Conservation (phyloP, 2,888 invertebrate species). For the Nephrotoma appendiculata region DNA sequence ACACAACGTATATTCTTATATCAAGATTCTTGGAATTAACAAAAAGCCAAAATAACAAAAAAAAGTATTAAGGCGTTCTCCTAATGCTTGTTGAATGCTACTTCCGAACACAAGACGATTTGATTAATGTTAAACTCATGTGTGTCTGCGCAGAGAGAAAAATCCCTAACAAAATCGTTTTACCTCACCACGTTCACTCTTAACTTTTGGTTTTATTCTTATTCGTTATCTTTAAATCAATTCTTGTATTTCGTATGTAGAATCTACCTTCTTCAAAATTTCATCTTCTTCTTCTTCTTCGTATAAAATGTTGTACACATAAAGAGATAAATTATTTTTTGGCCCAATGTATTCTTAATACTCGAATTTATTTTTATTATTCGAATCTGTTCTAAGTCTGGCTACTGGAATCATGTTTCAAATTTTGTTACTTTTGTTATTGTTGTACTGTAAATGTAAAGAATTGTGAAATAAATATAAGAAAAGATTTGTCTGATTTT, state of each 20-base stretch:
- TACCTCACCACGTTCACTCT: neutral
- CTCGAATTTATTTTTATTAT: neutral
- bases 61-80: neutral
- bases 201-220: neutral
- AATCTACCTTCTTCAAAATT: neutral
- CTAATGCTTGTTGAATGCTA: neutral
- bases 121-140: neutral
- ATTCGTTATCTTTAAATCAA: neutral
- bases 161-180: neutral
- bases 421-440: neutral
- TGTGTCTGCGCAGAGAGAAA: neutral
- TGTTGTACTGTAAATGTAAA: neutral
- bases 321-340: neutral
- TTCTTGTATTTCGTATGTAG: neutral
- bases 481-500: neutral
- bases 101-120: neutral
- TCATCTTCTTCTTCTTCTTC: neutral
- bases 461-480: neutral
- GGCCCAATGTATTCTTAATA: neutral
- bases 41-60: neutral
- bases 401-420: neutral
- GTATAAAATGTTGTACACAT: neutral
- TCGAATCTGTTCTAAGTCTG: neutral
- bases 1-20: neutral
- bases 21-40: neutral